Evolutionary conservation across 1,140 invertebrate species (phyloP), one percentile per base, ranked within the genome.

Genomic region (Drosophila setifemur): DNA sequence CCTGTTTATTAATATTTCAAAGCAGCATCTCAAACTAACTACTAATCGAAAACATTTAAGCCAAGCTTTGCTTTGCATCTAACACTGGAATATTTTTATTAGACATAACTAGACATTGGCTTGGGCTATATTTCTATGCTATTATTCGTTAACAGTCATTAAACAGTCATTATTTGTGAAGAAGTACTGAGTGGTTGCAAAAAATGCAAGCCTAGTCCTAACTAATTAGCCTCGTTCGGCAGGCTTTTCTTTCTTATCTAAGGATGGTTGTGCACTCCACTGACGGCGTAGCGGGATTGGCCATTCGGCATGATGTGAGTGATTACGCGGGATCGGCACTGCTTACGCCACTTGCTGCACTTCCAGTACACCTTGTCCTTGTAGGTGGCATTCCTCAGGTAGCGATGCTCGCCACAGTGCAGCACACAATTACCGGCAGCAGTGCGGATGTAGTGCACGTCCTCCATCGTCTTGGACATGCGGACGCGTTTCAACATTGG

Each of bases 291-390:
- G 2, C 70, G 69, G 0, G 70, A 40, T 37, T 78, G 42, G 3
- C 49, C 71, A 14, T 47, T 74, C 5, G 35, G 42, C 47, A 63
- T 42, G 4, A 57, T 19, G 29, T 73, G 75, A 0, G 90, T 90
- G 9, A 90, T 90, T 19, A 90, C 63, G 8, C 90, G 55, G 8
- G 88, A 78, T 7, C 77, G 78, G 19, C 90, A 90, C 35, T 86
- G 69, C 12, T 66, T 76, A 21, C 89, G 89, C 90, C 90, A 90
- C 45, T 86, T 89, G 67, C 87, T 71, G 69, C 89, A 90, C 66
- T 90, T 90, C 88, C 89, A 90, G 48, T 90, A 90, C 3, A 87
- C 63, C 23, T 90, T 90, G 19, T 73, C 72, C 55, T 90, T 89
- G 67, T 90, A 90, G 9, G 70, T 44, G 4, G 90, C 88, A 8